phyloP scores from a whole-genome alignment of 2,888 invertebrate species.

The Molorchus minor region DNA sequence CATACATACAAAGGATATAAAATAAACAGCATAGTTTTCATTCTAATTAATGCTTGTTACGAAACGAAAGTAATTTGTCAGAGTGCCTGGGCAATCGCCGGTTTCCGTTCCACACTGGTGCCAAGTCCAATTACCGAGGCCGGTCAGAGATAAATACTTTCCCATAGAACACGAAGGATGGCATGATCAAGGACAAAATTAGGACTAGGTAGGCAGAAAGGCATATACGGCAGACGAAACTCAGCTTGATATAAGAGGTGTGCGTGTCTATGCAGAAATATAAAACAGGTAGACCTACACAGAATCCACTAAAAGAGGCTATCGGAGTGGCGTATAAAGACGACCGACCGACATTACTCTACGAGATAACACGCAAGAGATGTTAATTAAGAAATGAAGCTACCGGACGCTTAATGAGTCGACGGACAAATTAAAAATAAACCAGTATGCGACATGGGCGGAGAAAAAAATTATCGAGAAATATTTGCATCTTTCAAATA shows the following conservation, averaged over 20 bases:
- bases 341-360: slow-evolving; percentile 57
- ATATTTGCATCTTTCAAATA: too few relatives aligned
- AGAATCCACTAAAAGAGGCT: slow-evolving; percentile 56
- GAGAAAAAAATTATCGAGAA: neutral
- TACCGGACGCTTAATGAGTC: slow-evolving; percentile 61
- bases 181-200: slow-evolving; percentile 18
- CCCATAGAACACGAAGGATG: slow-evolving; percentile 36
- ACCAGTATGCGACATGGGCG: slow-evolving; percentile 27
- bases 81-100: neutral
- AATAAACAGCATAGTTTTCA: too few relatives aligned
- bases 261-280: slow-evolving; percentile 56
- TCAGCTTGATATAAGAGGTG: slow-evolving; percentile 48
- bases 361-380: slow-evolving; percentile 60
- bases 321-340: slow-evolving; percentile 56
- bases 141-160: slow-evolving; percentile 37
- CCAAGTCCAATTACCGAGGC: slow-evolving; percentile 38
- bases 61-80: slow-evolving; percentile 3
- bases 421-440: slow-evolving; percentile 45
- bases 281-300: slow-evolving; percentile 58
- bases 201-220: slow-evolving; percentile 9
- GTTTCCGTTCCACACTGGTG: neutral
- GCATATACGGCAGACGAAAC: slow-evolving; percentile 33
- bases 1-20: too few relatives aligned
- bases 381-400: slow-evolving; percentile 63
- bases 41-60: neutral